A percentile compares a stretch with the other conserved stretches of the same genome.
phyloP scores from a whole-genome alignment of 2,888 invertebrate species.

The Hipparchia semele region DNA sequence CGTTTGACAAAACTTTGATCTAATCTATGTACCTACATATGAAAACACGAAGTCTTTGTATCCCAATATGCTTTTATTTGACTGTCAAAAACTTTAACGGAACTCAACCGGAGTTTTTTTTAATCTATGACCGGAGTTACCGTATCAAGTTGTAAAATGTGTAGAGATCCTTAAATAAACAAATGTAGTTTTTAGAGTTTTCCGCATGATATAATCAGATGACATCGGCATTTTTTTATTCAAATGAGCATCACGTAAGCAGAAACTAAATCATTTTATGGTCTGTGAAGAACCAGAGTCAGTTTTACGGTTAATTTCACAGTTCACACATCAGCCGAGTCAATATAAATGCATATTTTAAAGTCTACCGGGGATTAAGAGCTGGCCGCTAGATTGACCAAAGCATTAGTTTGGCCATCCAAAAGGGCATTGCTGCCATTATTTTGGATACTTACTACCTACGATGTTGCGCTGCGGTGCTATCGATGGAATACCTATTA shows the following conservation, averaged over 20 bases:
- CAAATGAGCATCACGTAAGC: constrained; percentile 6
- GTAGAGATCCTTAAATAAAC: background rate
- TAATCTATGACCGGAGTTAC: background rate
- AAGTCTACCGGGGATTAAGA: no score
- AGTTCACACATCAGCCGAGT: constrained; percentile 4
- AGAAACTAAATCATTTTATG: constrained; percentile 1
- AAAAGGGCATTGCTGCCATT: no score
- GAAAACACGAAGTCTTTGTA: no score
- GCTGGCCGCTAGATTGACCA: no score
- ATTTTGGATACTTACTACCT: no score
- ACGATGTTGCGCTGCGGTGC: no score
- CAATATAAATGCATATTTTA: background rate
- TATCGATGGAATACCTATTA: no score
- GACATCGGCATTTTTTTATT: constrained; percentile 2
- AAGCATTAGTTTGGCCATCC: no score
- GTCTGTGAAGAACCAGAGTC: background rate
- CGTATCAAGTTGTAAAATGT: background rate
- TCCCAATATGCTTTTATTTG: no score
- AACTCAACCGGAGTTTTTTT: background rate
- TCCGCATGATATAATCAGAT: constrained; percentile 5
- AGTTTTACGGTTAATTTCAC: constrained; percentile 14
- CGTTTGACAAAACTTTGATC: no score
- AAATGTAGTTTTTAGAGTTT: background rate
- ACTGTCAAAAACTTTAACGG: no score
- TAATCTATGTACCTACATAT: no score